Evolutionary conservation across 1,140 invertebrate species (phyloP).

Genomic region (Ditylenchus dipsaci): DNA sequence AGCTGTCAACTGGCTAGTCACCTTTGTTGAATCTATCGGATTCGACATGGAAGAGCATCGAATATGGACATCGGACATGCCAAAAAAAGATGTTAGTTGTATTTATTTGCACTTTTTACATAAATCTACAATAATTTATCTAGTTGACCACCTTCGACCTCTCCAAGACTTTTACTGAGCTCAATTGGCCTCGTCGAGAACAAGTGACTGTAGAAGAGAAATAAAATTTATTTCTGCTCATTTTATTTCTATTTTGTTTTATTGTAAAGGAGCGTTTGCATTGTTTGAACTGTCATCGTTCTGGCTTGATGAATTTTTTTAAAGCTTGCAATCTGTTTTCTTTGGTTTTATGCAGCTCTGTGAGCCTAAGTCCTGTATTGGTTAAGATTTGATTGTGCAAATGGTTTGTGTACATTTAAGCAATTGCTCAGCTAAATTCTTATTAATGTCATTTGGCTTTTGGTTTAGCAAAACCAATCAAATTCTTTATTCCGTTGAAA

Average conservation of each 20-base stretch:
- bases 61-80: slow-evolving; percentile 38
- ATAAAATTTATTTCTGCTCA: slow-evolving; percentile 1
- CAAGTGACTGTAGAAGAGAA: slow-evolving; percentile 36
- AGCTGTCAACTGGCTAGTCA: slow-evolving; percentile 20
- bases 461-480: too few species aligned
- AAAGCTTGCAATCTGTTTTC: too few species aligned
- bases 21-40: slow-evolving; percentile 39
- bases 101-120: not conserved
- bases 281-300: too few species aligned
- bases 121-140: not conserved
- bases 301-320: too few species aligned
- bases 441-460: too few species aligned
- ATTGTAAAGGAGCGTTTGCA: not conserved
- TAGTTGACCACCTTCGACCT: slow-evolving; percentile 25
- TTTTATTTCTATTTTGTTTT: not conserved
- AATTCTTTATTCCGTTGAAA: too few species aligned
- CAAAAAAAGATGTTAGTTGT: slow-evolving; percentile 34
- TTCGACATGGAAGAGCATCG: slow-evolving; percentile 29
- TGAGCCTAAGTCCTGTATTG: too few species aligned
- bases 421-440: too few species aligned
- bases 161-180: slow-evolving; percentile 33
- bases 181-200: slow-evolving; percentile 37
- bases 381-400: too few species aligned
- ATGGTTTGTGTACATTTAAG: too few species aligned
- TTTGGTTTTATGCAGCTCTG: too few species aligned